Percentiles rank a stretch among this genome's conserved stretches.
These are phyloP conservation scores for Colostygia pectinataria DNA, from an alignment of 2,888 invertebrate genomes.

Conservation along the genomic window DNA sequence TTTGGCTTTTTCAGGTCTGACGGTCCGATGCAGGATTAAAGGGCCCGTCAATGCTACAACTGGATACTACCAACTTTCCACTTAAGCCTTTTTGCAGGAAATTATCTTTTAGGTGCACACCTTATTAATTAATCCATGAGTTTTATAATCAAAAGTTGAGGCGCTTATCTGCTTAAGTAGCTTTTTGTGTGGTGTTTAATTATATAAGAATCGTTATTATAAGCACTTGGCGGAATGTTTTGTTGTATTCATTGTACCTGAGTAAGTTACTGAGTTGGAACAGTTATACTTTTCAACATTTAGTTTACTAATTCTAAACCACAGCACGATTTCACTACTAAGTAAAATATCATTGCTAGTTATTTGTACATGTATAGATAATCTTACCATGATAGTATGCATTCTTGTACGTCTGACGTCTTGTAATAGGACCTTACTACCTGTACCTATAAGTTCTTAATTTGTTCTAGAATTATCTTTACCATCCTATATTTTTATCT, in stretches of 20 bases:
- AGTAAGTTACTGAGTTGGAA: no score
- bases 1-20: constrained; percentile 52
- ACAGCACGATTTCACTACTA: no score
- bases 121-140: constrained; percentile 70
- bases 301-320: no score
- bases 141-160: constrained; percentile 53
- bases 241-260: no score
- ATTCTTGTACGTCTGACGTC: no score
- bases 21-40: constrained; percentile 59
- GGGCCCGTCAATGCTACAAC: constrained; percentile 48
- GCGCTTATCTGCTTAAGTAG: constrained; percentile 44
- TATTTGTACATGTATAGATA: no score
- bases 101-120: constrained; percentile 63
- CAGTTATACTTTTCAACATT: no score
- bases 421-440: no score
- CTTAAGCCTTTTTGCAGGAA: constrained; percentile 63
- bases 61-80: constrained; percentile 56
- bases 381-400: no score
- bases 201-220: constrained; percentile 14
- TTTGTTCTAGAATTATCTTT: background rate
- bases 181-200: constrained; percentile 39
- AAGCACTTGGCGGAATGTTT: constrained; percentile 2
- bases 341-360: no score
- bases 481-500: constrained; percentile 1
- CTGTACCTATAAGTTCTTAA: no score